A percentile compares a stretch with the other conserved stretches of the same genome.
phyloP scores from a whole-genome alignment of 2,888 invertebrate species.

The Eledone cirrhosa region DNA sequence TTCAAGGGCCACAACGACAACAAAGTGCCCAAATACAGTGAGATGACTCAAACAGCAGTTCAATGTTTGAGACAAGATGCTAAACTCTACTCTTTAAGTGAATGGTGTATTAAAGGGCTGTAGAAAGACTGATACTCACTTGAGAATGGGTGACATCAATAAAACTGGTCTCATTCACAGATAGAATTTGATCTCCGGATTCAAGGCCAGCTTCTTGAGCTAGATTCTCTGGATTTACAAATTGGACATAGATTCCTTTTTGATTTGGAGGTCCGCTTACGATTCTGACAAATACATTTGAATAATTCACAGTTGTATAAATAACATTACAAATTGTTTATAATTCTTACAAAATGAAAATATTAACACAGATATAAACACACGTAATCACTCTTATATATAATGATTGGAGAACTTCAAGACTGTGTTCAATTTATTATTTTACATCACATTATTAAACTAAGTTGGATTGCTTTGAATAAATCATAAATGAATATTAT shows the following conservation, averaged over 20 bases:
- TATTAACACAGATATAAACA: background rate
- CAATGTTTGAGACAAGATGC: no score
- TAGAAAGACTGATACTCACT: conserved; percentile 67
- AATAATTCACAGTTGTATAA: background rate
- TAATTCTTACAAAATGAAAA: no score
- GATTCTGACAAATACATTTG: conserved; percentile 47
- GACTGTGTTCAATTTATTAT: no score
- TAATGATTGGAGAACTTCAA: no score
- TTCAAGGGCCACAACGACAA: no score
- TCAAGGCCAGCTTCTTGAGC: conserved; percentile 87
- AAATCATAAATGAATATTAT: no score
- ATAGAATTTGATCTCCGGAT: conserved; percentile 89
- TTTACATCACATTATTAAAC: no score
- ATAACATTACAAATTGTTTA: no score
- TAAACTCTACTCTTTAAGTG: background rate
- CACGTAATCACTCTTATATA: background rate
- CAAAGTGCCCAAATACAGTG: no score
- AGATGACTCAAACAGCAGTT: no score
- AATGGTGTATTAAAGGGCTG: background rate
- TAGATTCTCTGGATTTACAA: conserved; percentile 87
- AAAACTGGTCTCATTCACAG: conserved; percentile 80
- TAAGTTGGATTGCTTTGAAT: no score
- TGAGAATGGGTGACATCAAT: conserved; percentile 82
- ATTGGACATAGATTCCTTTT: conserved; percentile 88
- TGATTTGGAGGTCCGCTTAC: conserved; percentile 80